Percentiles rank a stretch among this genome's conserved stretches.
Conservation (phyloP, 2,113 vertebrate genomes). For the Probosciger aterrimus region DNA sequence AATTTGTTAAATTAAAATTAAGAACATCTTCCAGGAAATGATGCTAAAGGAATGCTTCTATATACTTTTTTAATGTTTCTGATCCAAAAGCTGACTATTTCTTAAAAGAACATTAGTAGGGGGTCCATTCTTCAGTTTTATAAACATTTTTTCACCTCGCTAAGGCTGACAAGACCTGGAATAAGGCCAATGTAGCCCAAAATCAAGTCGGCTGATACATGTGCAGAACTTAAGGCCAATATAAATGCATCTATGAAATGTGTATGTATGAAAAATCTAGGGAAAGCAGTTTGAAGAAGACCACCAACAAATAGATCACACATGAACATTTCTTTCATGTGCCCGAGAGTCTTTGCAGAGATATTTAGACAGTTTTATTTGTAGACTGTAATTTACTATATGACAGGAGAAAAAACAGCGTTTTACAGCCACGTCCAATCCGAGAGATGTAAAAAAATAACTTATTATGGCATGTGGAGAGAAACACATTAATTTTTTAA, state of each 20-base stretch:
- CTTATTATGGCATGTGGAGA: background rate
- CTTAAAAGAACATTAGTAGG: conserved; percentile 21
- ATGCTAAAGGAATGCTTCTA: background rate
- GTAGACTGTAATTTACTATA: background rate
- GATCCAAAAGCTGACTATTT: background rate
- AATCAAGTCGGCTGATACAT: background rate
- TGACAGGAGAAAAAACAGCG: background rate
- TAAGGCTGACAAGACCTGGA: conserved; percentile 14
- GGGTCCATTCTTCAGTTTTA: conserved; percentile 16
- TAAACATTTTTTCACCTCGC: conserved; percentile 19
- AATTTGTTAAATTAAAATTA: background rate
- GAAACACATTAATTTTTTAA: background rate
- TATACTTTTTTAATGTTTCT: background rate
- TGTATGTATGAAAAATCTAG: background rate
- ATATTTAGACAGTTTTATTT: background rate
- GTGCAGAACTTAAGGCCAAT: conserved; percentile 3
- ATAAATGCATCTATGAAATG: conserved; percentile 21
- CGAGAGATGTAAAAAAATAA: background rate
- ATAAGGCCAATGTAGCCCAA: conserved; percentile 37
- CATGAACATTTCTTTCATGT: background rate
- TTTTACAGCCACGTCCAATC: background rate
- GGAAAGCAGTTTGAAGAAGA: conserved; percentile 14
- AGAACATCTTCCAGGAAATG: background rate
- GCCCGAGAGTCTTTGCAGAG: background rate
- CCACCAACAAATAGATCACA: conserved; percentile 36